These are phyloP conservation scores for Stenolophus ochropezus DNA, from an alignment of 2,888 invertebrate species.

Conservation along the genomic window DNA sequence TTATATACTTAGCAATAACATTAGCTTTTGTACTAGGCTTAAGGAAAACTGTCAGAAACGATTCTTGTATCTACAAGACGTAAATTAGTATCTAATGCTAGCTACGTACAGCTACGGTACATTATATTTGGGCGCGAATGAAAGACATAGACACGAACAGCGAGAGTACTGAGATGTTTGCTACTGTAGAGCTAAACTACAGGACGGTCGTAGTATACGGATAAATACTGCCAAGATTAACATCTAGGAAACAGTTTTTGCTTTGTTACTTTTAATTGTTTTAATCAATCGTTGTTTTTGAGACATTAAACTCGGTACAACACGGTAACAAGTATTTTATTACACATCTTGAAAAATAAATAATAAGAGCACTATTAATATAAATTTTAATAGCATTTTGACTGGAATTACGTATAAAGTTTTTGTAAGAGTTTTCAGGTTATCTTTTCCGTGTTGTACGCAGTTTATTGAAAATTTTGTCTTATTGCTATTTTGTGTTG, in stretches of 20 bases:
- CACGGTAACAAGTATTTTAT: no score
- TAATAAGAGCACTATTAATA: no score
- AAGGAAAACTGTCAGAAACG: slow-evolving; percentile 57
- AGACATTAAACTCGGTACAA: not conserved
- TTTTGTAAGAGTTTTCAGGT: no score
- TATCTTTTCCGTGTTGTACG: not conserved
- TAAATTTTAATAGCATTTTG: no score
- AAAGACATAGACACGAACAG: slow-evolving; percentile 30
- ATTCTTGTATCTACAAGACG: slow-evolving; percentile 25
- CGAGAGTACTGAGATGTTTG: slow-evolving; percentile 9
- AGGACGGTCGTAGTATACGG: slow-evolving; percentile 54
- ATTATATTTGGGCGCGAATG: slow-evolving; percentile 43
- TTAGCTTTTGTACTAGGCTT: slow-evolving; percentile 60
- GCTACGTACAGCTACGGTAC: slow-evolving; percentile 20
- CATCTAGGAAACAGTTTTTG: not conserved
- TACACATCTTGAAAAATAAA: no score
- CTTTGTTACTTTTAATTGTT: not conserved
- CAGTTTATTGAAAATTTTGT: not conserved
- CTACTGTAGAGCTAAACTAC: slow-evolving; percentile 8
- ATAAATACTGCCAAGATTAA: slow-evolving; percentile 24
- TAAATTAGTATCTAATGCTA: slow-evolving; percentile 7
- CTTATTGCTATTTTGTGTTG: not conserved
- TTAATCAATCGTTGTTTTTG: not conserved
- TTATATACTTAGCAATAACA: slow-evolving; percentile 56
- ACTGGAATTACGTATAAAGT: no score